Evolutionary conservation across 2,888 invertebrate genomes (phyloP).

Genomic region (Agrotis exclamationis): DNA sequence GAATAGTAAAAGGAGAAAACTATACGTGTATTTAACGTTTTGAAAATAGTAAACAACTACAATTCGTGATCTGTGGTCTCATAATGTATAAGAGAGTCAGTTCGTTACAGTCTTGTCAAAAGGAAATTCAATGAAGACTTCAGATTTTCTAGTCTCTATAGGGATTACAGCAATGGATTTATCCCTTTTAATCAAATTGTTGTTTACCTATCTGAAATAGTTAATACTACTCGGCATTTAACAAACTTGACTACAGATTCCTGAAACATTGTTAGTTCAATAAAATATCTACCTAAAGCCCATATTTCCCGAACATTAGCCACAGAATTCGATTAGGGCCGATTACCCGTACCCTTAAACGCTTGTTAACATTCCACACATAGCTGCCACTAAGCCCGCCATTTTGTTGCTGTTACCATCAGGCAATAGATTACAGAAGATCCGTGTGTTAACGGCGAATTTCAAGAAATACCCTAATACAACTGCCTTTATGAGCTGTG

Average conservation of each 20-base stretch:
- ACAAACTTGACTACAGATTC: constrained; percentile 8
- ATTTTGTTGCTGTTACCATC: constrained; percentile 38
- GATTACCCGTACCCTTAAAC: constrained; percentile 55
- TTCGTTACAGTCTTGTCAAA: too few relatives aligned
- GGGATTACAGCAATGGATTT: too few relatives aligned
- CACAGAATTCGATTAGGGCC: constrained; percentile 58
- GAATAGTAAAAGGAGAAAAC: background rate
- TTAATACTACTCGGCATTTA: background rate
- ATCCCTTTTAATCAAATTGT: too few relatives aligned
- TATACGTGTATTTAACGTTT: too few relatives aligned
- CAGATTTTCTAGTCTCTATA: background rate
- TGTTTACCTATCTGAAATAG: background rate
- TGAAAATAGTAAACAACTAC: too few relatives aligned
- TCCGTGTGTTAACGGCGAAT: background rate
- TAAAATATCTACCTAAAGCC: constrained; percentile 33
- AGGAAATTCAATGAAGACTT: background rate
- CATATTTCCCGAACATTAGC: constrained; percentile 44
- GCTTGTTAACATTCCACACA: constrained; percentile 59
- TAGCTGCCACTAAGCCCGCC: constrained; percentile 44
- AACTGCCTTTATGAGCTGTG: background rate
- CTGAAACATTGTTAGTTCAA: constrained; percentile 35
- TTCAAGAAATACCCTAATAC: background rate
- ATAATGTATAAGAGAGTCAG: too few relatives aligned
- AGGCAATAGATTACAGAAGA: constrained; percentile 18
- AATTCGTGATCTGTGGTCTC: too few relatives aligned